These are phyloP conservation scores for Hemaris fuciformis DNA, from an alignment of 2,888 invertebrate genomes.

Conservation along the genomic window DNA sequence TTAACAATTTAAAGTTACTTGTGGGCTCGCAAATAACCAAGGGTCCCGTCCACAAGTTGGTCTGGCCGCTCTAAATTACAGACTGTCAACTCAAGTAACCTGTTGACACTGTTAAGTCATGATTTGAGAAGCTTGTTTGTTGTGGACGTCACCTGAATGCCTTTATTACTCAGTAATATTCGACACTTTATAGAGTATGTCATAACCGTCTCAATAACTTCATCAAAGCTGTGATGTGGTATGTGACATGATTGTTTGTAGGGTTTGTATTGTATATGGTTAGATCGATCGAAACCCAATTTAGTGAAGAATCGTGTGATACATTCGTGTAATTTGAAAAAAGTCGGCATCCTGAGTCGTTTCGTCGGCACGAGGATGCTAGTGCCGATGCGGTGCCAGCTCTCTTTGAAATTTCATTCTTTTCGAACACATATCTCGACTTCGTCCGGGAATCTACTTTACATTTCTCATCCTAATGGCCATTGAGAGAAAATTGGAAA, in stretches of 20 bases:
- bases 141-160: conserved; percentile 50
- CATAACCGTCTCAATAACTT: background rate
- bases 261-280: conserved; percentile 1
- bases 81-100: conserved; percentile 76
- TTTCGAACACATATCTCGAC: conserved; percentile 76
- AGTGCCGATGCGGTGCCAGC: conserved; percentile 14
- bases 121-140: conserved; percentile 59
- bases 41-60: conserved; percentile 61
- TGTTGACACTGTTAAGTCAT: conserved; percentile 71
- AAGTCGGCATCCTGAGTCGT: conserved; percentile 52
- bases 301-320: conserved; percentile 28
- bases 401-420: conserved; percentile 58
- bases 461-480: conserved; percentile 81
- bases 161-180: background rate
- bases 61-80: conserved; percentile 70
- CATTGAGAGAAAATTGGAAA: conserved; percentile 80
- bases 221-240: background rate
- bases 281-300: conserved; percentile 12
- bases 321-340: conserved; percentile 48
- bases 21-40: conserved; percentile 68
- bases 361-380: conserved; percentile 36
- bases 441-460: conserved; percentile 77
- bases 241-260: background rate
- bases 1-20: conserved; percentile 69
- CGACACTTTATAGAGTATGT: background rate